Evolutionary conservation across 1,140 invertebrate species (phyloP).

Genomic region (Camponotus floridanus): DNA sequence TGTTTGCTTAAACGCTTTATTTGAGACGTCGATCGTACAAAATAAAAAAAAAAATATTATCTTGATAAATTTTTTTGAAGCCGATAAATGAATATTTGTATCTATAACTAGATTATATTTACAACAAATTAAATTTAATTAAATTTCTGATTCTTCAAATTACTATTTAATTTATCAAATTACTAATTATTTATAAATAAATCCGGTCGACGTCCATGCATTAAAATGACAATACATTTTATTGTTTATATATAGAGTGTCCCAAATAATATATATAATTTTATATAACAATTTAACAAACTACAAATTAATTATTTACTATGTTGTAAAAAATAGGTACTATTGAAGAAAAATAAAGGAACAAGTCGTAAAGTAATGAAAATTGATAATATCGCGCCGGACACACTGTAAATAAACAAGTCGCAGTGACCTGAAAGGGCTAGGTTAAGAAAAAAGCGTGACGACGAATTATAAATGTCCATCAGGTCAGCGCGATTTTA

Average conservation of each 20-base stretch:
- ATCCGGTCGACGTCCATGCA: slow-evolving; percentile 74
- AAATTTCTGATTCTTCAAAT: background rate
- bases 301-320: background rate
- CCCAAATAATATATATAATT: slow-evolving; percentile 9
- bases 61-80: background rate
- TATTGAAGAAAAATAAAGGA: background rate
- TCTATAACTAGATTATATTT: background rate
- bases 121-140: background rate
- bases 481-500: slow-evolving; percentile 78
- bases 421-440: slow-evolving; percentile 73
- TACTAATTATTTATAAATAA: slow-evolving; percentile 26
- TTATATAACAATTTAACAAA: background rate
- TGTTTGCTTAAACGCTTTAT: slow-evolving; percentile 81
- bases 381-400: slow-evolving; percentile 30
- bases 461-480: slow-evolving; percentile 62
- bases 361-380: background rate
- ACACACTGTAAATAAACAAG: slow-evolving; percentile 72
- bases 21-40: slow-evolving; percentile 74
- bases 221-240: slow-evolving; percentile 71
- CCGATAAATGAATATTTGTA: background rate
- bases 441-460: slow-evolving; percentile 40
- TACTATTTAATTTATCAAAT: background rate
- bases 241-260: slow-evolving; percentile 72
- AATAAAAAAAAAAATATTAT: background rate
- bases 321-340: background rate